phyloP scores from a whole-genome alignment of 2,888 invertebrate genomes.

The Cephus rjabovi region DNA sequence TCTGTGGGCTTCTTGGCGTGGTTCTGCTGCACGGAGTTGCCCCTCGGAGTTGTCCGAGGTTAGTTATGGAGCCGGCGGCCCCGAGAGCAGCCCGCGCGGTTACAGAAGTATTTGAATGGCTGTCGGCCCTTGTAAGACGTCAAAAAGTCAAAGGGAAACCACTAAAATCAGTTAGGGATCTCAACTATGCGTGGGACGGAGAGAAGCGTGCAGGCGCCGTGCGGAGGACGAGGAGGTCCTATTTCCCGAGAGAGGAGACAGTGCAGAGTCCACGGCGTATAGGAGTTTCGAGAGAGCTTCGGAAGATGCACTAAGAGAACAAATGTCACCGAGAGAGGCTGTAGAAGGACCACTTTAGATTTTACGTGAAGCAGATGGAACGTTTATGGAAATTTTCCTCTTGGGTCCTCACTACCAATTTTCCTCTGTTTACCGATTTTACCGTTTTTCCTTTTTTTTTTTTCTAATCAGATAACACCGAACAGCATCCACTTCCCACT shows the following conservation, averaged over 20 bases:
- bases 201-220: constrained; percentile 27
- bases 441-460: not conserved
- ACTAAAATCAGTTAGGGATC: constrained; percentile 66
- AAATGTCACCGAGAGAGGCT: constrained; percentile 1
- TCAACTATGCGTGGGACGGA: constrained; percentile 56
- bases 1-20: not conserved
- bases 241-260: constrained; percentile 13
- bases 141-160: constrained; percentile 66
- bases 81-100: constrained; percentile 48
- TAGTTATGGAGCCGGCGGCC: constrained; percentile 59
- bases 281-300: not conserved
- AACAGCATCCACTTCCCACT: not conserved
- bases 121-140: constrained; percentile 64
- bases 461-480: not conserved
- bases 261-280: not conserved
- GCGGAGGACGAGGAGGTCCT: constrained; percentile 22
- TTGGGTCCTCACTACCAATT: not conserved
- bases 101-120: constrained; percentile 64
- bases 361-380: constrained; percentile 40
- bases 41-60: constrained; percentile 56
- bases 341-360: constrained; percentile 20
- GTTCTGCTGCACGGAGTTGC: not conserved
- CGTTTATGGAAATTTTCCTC: constrained; percentile 54
- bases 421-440: not conserved
- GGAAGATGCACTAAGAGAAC: constrained; percentile 6